A percentile compares a stretch with the other conserved stretches of the same genome.
phyloP scores from a whole-genome alignment of 2,113 vertebrate species.

The Nothobranchius kuhntae region DNA sequence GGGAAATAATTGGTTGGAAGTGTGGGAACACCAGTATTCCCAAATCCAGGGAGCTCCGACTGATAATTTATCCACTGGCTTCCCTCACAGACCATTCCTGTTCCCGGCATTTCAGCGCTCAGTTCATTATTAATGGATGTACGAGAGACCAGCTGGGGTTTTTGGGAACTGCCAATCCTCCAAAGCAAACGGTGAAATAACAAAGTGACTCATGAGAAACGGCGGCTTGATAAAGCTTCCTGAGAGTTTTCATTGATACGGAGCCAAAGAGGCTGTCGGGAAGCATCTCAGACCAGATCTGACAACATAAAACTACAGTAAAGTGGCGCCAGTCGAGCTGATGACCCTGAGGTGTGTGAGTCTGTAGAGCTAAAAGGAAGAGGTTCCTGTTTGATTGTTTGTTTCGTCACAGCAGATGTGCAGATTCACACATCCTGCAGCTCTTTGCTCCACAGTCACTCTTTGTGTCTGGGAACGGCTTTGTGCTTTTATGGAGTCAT shows the following conservation, averaged over 20 bases:
- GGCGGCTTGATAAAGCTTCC: slow-evolving; percentile 47
- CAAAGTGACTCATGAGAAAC: slow-evolving; percentile 28
- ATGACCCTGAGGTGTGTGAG: slow-evolving; percentile 22
- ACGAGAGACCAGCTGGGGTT: slow-evolving; percentile 27
- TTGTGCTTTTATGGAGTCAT: slow-evolving; percentile 36
- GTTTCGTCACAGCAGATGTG: slow-evolving; percentile 41
- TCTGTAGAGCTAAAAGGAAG: not conserved
- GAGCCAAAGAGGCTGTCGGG: slow-evolving; percentile 24
- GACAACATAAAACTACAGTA: slow-evolving; percentile 30
- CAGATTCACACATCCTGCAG: slow-evolving; percentile 35
- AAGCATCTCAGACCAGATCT: not conserved
- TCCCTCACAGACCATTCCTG: slow-evolving; percentile 29
- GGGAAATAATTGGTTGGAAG: slow-evolving; percentile 49
- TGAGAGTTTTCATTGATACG: slow-evolving; percentile 52
- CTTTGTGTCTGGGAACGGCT: slow-evolving; percentile 15
- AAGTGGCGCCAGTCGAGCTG: slow-evolving; percentile 52
- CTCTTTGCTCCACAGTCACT: slow-evolving; percentile 24
- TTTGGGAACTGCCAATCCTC: slow-evolving; percentile 42
- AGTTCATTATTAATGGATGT: slow-evolving; percentile 47
- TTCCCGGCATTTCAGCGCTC: slow-evolving; percentile 29
- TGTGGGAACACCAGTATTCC: slow-evolving; percentile 21
- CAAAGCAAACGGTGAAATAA: slow-evolving; percentile 30
- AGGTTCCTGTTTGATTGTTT: slow-evolving; percentile 49
- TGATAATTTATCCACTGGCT: slow-evolving; percentile 36
- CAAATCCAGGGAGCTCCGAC: slow-evolving; percentile 38